Base-by-base conservation (phyloP, 2,888 invertebrate species). In the Halictus quadricinctus region DNA sequence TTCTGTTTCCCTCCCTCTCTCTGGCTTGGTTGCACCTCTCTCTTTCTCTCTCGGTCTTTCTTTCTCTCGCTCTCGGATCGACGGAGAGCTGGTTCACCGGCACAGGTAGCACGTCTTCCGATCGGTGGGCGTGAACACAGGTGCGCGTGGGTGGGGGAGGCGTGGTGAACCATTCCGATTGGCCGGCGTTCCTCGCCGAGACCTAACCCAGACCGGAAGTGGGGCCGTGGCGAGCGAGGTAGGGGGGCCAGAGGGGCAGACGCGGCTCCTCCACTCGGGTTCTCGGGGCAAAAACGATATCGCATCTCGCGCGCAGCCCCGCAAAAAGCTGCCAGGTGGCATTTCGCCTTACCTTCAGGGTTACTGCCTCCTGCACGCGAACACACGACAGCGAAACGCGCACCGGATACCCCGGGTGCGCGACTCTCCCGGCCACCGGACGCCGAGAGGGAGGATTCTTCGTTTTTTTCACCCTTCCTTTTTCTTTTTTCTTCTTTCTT, bases 251-350 rank as follows among this genome's bases (percentile, higher is more conserved):
- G 80, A 72, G 81, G 66, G 80, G 78, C 74, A 60, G 79, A 69
- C 80, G 81, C 74, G 69, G 87, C 79, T 84, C 89, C 84, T 81
- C 79, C 82, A 78, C 74, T 84, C 78, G 79, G 76, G 60, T 76
- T 66, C 50, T 36, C 85, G 76, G 79, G 83, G 91, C 94, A 94
- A 94, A 94, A 94, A 94, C 94, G 90, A 93, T 93, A 93, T 93
- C 93, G 91, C 92, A 92, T 92, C 92, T 90, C 91, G 85, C 86
- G 92, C 89, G 90, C 91, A 90, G 90, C 88, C 80, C 80, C 82
- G 88, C 92, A 94, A 94, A 94, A 94, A 94, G 92, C 92, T 92
- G 93, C 94, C 94, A 94, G 94, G 94, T 94, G 94, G 94, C 94
- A 94, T 94, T 94, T 93, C 93, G 93, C 90, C 90, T 92, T 92